Percentiles rank a stretch among this genome's conserved stretches.
Evolutionary conservation across 2,797 vertebrate species (phyloP).

Genomic region (Rhinoraja longicauda): DNA sequence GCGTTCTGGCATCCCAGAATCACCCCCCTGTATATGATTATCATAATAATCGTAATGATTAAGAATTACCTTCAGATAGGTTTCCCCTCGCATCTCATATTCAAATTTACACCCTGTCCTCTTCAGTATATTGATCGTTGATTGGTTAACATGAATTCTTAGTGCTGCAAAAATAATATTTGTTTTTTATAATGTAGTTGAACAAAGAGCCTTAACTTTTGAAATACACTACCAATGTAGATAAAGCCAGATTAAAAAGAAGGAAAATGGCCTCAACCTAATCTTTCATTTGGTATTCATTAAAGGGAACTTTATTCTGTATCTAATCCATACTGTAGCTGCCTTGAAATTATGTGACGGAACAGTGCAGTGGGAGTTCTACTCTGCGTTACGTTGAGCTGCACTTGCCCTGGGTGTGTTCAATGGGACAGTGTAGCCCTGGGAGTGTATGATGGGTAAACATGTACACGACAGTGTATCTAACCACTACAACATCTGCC

Average conservation of each 20-base stretch:
- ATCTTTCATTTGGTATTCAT: neutral
- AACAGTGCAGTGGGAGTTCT: neutral
- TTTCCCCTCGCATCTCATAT: conserved; percentile 82
- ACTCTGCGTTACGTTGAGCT: neutral
- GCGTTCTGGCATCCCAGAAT: no score
- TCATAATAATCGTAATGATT: neutral
- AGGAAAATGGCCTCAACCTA: neutral
- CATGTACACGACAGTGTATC: neutral
- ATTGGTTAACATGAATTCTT: conserved; percentile 81
- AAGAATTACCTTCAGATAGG: conserved; percentile 79
- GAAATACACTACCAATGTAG: neutral
- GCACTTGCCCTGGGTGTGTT: neutral
- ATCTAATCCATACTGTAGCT: neutral
- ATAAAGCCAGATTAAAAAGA: neutral
- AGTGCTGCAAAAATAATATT: conserved; percentile 62
- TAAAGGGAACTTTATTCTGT: neutral
- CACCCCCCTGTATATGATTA: no score
- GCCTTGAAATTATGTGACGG: neutral
- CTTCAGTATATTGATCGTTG: conserved; percentile 81
- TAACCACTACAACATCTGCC: no score
- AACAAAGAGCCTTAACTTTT: neutral
- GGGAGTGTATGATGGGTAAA: neutral
- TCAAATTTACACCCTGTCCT: conserved; percentile 84
- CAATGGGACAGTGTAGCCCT: neutral
- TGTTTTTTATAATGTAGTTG: neutral